Evolutionary conservation across 1,140 invertebrate genomes (phyloP).

Genomic region (Zeugodacus cucurbitae): DNA sequence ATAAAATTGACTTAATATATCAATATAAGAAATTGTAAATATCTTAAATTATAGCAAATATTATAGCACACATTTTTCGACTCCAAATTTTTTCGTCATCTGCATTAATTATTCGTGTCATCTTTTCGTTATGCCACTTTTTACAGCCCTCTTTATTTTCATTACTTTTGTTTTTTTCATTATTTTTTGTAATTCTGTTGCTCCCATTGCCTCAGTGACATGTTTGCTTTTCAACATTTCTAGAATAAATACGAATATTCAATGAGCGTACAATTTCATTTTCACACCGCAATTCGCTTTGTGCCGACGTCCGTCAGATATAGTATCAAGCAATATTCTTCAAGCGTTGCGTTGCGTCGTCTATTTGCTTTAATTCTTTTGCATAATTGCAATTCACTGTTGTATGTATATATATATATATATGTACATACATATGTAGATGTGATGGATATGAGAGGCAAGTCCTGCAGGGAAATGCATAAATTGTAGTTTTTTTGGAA

Average conservation of each 20-base stretch:
- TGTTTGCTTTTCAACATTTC: constrained; percentile 28
- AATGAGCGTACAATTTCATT: constrained; percentile 21
- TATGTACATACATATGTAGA: neutral
- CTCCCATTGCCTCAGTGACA: neutral
- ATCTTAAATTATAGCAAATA: too few relatives aligned
- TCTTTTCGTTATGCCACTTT: neutral
- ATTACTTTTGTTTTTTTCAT: neutral
- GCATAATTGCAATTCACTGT: neutral
- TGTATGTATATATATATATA: neutral
- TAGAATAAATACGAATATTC: constrained; percentile 36
- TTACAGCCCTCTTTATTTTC: neutral
- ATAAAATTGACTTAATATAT: too few relatives aligned
- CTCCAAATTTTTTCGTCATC: too few relatives aligned
- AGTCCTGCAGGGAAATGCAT: neutral
- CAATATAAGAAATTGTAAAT: too few relatives aligned
- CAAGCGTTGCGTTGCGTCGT: neutral
- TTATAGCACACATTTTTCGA: too few relatives aligned
- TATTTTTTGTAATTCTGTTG: neutral
- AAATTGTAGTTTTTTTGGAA: too few relatives aligned
- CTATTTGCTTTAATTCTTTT: neutral
- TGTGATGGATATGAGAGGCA: neutral
- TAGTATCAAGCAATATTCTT: neutral
- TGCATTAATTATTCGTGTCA: neutral
- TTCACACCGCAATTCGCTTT: neutral
- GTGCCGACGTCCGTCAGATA: neutral